These are phyloP conservation scores for Chaetura pelagica DNA, from an alignment of 2,113 vertebrate species.

Conservation along the genomic window DNA sequence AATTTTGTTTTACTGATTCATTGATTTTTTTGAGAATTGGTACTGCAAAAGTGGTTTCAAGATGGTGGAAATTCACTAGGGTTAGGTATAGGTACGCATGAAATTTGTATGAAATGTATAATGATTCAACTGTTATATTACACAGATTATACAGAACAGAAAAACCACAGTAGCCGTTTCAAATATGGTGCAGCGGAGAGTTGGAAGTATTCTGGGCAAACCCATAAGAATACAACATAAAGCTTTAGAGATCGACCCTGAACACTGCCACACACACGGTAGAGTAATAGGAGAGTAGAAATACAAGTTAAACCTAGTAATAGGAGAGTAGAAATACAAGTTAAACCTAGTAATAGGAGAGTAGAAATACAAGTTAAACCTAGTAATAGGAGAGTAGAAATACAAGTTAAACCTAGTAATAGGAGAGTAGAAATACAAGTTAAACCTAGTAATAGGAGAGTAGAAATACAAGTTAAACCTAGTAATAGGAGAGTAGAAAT, in stretches of 20 bases:
- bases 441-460: not conserved
- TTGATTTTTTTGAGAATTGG: not conserved
- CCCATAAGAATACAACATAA: not conserved
- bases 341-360: not conserved
- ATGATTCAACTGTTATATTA: not conserved
- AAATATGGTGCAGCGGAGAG: not conserved
- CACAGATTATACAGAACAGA: not conserved
- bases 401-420: not conserved
- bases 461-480: not conserved
- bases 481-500: not conserved
- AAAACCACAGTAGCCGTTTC: not conserved
- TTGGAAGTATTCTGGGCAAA: not conserved
- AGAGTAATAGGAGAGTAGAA: not conserved
- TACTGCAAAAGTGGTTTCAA: not conserved
- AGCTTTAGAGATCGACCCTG: not conserved
- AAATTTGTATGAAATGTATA: not conserved
- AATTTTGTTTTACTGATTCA: not conserved
- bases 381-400: not conserved
- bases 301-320: too few species aligned
- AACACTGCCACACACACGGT: not conserved
- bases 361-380: not conserved
- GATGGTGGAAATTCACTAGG: not conserved
- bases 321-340: not conserved
- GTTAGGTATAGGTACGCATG: not conserved
- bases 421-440: not conserved